These are phyloP conservation scores for Otus sunia DNA, from an alignment of 2,113 vertebrate genomes.

Conservation along the genomic window DNA sequence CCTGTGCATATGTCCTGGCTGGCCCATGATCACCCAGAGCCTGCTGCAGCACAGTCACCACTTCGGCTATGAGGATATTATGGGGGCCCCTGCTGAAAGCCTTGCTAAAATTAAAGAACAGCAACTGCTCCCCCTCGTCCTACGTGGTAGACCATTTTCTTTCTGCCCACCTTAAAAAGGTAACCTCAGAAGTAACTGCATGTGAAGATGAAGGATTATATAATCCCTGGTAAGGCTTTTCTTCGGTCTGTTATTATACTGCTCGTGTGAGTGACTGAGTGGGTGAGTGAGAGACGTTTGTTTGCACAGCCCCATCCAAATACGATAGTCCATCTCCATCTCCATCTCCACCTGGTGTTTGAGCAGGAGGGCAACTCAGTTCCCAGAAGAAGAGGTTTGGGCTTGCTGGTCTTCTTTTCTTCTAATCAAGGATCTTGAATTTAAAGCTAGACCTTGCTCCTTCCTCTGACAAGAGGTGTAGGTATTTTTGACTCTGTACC, in stretches of 20 bases:
- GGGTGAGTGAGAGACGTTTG: background rate
- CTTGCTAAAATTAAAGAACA: background rate
- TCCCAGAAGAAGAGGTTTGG: background rate
- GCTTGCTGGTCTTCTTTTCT: background rate
- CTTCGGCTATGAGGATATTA: background rate
- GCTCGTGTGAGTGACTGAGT: background rate
- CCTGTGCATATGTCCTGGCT: rapidly evolving
- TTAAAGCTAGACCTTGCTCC: background rate
- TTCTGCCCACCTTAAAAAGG: background rate
- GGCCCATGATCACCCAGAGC: background rate
- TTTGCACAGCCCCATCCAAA: background rate
- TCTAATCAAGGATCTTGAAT: background rate
- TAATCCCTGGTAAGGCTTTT: background rate
- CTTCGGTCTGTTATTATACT: background rate
- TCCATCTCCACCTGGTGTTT: too few relatives aligned
- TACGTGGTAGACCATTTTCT: rapidly evolving
- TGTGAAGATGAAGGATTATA: background rate
- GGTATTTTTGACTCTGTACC: background rate
- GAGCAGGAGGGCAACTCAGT: background rate
- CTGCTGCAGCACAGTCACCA: background rate
- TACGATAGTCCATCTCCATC: background rate
- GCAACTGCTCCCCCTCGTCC: background rate
- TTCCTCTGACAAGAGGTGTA: background rate
- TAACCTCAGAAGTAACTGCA: background rate
- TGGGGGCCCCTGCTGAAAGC: background rate